phyloP scores from a whole-genome alignment of 2,888 invertebrate species.

The Polydrusus tereticollis region DNA sequence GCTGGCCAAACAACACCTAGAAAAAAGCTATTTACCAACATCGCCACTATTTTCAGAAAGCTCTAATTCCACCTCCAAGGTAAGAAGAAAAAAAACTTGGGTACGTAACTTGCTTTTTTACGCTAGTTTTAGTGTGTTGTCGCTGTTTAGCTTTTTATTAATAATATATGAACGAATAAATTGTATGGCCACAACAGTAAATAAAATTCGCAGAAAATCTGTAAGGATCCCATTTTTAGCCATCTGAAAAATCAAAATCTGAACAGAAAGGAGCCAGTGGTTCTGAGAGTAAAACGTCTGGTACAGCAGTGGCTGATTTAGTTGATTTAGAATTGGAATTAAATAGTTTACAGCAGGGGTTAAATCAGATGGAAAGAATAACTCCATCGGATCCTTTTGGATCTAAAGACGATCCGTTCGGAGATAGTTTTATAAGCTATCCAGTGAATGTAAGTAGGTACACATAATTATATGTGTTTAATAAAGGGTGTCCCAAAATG shows the following conservation, averaged over 20 bases:
- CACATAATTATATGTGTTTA: not conserved
- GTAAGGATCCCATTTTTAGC: constrained; percentile 50
- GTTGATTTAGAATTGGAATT: constrained; percentile 90
- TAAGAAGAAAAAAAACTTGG: constrained; percentile 50
- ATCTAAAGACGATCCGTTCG: constrained; percentile 79
- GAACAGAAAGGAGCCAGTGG: constrained; percentile 54
- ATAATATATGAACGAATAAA: not conserved
- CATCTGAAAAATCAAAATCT: constrained; percentile 53
- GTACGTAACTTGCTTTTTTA: constrained; percentile 31
- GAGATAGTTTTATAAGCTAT: constrained; percentile 77
- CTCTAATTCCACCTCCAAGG: constrained; percentile 58
- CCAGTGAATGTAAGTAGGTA: constrained; percentile 55
- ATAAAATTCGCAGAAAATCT: not conserved
- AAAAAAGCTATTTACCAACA: constrained; percentile 70
- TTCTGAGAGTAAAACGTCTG: constrained; percentile 55
- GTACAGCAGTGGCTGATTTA: constrained; percentile 82
- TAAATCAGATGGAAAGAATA: constrained; percentile 89
- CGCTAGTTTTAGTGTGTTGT: not conserved
- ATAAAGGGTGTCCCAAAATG: too few relatives aligned
- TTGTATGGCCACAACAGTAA: not conserved
- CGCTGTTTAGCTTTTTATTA: constrained; percentile 12
- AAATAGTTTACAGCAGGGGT: constrained; percentile 86
- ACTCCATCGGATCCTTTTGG: constrained; percentile 78
- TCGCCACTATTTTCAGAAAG: constrained; percentile 67
- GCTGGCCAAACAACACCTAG: constrained; percentile 90